Conservation (phyloP, 2,888 invertebrate species). For the Monochamus alternatus region DNA sequence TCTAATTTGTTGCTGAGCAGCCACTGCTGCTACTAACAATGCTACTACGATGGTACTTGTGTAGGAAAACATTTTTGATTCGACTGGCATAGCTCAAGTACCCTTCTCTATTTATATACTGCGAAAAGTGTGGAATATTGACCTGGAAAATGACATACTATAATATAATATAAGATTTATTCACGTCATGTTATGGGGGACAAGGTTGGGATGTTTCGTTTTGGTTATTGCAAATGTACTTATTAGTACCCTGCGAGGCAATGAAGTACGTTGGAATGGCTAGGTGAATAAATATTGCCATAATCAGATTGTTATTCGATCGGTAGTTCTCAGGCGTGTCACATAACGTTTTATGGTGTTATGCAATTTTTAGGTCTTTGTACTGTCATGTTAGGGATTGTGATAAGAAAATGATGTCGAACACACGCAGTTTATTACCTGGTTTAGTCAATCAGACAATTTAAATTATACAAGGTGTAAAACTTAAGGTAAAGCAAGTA, state of each 20-base stretch:
- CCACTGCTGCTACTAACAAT: slow-evolving; percentile 10
- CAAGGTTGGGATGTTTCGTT: slow-evolving; percentile 27
- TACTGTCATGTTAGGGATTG: too few species aligned
- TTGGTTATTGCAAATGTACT: slow-evolving; percentile 4
- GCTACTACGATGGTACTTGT: background rate
- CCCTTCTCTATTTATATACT: background rate
- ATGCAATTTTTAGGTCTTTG: too few species aligned
- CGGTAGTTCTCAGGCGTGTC: background rate
- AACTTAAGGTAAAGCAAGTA: too few species aligned
- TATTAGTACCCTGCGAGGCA: slow-evolving; percentile 17
- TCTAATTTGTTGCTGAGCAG: slow-evolving; percentile 23
- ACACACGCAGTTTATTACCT: too few species aligned
- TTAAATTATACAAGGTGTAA: too few species aligned
- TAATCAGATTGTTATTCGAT: background rate
- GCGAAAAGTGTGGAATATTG: slow-evolving; percentile 11
- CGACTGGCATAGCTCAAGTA: background rate
- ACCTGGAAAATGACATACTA: slow-evolving; percentile 7
- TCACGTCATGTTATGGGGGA: slow-evolving; percentile 23
- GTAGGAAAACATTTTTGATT: slow-evolving; percentile 27
- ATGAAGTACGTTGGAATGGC: background rate
- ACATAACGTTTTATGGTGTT: background rate
- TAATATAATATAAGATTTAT: slow-evolving; percentile 17
- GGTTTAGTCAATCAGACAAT: too few species aligned
- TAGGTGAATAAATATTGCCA: background rate
- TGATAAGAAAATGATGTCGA: too few species aligned